These are phyloP conservation scores for Thaumatotibia leucotreta DNA, from an alignment of 1,140 invertebrate genomes.

Conservation along the genomic window DNA sequence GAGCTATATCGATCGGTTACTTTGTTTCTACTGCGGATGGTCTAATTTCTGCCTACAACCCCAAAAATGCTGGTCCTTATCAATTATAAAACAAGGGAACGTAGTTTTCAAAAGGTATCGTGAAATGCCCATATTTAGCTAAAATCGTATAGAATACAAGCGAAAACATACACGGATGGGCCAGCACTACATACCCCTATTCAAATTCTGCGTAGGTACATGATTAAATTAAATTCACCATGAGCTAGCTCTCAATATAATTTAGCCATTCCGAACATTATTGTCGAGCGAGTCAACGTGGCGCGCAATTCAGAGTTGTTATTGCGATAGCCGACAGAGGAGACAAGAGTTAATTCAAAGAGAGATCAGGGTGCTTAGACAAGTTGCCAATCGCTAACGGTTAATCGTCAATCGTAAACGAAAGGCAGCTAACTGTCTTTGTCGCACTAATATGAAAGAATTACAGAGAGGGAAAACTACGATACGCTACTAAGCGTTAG, in stretches of 20 bases:
- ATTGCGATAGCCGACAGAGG: neutral
- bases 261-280: neutral
- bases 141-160: neutral
- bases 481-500: too few relatives aligned
- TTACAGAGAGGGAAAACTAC: too few relatives aligned
- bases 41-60: too few relatives aligned
- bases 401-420: neutral
- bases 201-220: neutral
- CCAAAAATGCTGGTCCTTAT: too few relatives aligned
- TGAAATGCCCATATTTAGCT: too few relatives aligned
- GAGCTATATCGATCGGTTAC: too few relatives aligned
- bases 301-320: neutral
- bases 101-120: too few relatives aligned
- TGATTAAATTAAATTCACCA: slow-evolving; percentile 3
- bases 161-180: neutral
- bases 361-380: neutral
- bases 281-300: neutral
- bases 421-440: too few relatives aligned
- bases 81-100: too few relatives aligned
- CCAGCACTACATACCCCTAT: neutral
- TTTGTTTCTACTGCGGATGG: too few relatives aligned
- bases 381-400: neutral
- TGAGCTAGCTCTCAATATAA: slow-evolving; percentile 1
- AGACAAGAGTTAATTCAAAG: neutral
- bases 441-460: too few relatives aligned